Evolutionary conservation across 1,140 invertebrate genomes (phyloP), one percentile per base, ranked within the genome.

Genomic region (Galleria mellonella): DNA sequence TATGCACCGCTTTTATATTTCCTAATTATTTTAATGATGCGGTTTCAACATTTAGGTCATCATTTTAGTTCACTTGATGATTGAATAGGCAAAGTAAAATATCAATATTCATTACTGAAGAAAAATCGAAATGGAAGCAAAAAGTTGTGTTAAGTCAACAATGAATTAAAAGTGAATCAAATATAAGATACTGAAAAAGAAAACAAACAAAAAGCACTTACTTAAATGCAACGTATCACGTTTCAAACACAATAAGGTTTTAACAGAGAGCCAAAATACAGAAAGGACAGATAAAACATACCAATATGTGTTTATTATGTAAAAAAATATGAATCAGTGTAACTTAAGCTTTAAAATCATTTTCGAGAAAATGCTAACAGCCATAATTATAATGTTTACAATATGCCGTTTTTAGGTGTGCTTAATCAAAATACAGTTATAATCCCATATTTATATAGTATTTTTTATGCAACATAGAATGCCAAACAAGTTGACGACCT

Each of bases 341-440:
- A 29, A 39, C 35, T 45, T 39, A 47, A 39, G 29, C 17, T 3
- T 23, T 23, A 6, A 23, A 56, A n/a, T 43, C 39, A 28, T 40
- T 47, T 55, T 37, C 48, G 37, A 45, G 44, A 44, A 51, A 56
- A 37, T 23, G 17, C 17, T 23, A 23, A 3, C 17, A 23, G 17
- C 17, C 17, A 3, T 23, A 23, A 23, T 23, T 6, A 31, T 41
- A 14, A 43, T 33, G 8, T 43, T 41, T 32, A 43, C 33, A 15
- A 9, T 15, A 15, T 32, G 9, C 31, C 31, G 13, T 8, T 11
- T 32, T 43, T 43, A 31, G 41, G 7, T 8, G 15, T 12, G 33
- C 7, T n/a, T 33, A 33, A 43, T 43, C 41, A 43, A 29, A 40
- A 23, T 23, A 23, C 17, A 23, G 17, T 23, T 23, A 23, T 3